Conservation (phyloP, 2,113 vertebrate species). For the Peromyscus leucopus region DNA sequence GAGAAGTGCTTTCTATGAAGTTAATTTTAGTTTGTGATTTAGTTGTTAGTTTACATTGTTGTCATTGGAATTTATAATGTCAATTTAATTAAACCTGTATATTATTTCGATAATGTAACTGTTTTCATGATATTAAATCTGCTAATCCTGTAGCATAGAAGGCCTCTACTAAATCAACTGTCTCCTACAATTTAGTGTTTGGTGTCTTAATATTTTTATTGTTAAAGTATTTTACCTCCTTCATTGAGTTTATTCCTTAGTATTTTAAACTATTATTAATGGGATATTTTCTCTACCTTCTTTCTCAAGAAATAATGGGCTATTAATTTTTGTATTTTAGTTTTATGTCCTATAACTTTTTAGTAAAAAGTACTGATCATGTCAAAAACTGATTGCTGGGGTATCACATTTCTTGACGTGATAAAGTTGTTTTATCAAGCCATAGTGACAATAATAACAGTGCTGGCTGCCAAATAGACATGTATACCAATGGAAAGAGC, state of each 20-base stretch:
- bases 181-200: not conserved
- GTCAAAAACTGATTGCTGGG: not conserved
- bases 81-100: not conserved
- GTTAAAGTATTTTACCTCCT: not conserved
- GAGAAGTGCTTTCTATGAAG: slow-evolving; percentile 86
- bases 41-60: slow-evolving; percentile 84
- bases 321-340: not conserved
- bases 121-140: not conserved
- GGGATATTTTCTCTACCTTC: not conserved
- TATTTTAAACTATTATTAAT: not conserved
- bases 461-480: no score
- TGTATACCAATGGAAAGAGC: no score
- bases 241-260: not conserved
- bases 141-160: not conserved
- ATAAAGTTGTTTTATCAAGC: no score
- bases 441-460: no score
- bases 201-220: not conserved
- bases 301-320: not conserved
- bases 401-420: not conserved
- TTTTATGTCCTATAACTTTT: not conserved
- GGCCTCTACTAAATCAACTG: not conserved
- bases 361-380: not conserved
- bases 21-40: slow-evolving; percentile 85
- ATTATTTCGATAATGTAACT: not conserved
- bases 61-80: not conserved